phyloP scores from a whole-genome alignment of 2,888 invertebrate genomes.

The Conomelus anceps region DNA sequence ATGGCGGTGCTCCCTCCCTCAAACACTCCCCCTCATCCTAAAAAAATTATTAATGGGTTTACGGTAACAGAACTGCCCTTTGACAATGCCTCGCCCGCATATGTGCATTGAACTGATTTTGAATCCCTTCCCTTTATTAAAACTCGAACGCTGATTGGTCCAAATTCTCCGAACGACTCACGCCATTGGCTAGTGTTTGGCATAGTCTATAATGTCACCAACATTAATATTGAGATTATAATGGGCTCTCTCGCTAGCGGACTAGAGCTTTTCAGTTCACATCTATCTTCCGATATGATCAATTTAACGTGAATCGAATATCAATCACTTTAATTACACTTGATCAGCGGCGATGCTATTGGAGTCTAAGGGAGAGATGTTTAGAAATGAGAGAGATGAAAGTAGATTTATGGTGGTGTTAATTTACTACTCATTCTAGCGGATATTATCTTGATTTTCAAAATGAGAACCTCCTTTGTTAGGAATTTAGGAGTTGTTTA shows the following conservation, averaged over 20 bases:
- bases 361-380: not conserved
- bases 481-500: too few relatives aligned
- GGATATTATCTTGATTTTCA: too few relatives aligned
- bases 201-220: not conserved
- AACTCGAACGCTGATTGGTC: not conserved
- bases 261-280: not conserved
- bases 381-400: not conserved
- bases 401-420: not conserved
- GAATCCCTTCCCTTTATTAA: not conserved
- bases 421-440: too few relatives aligned
- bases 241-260: not conserved
- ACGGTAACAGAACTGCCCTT: not conserved
- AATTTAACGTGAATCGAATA: not conserved
- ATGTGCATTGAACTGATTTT: not conserved
- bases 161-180: not conserved
- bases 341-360: not conserved
- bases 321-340: not conserved
- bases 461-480: too few relatives aligned
- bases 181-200: not conserved
- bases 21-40: not conserved
- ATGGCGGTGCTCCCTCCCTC: not conserved
- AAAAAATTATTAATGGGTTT: not conserved
- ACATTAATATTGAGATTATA: not conserved
- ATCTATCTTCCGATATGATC: not conserved
- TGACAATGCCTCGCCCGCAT: not conserved